Percentiles rank a stretch among this genome's conserved stretches.
Evolutionary conservation across 2,888 invertebrate genomes (phyloP).

Genomic region (Schizotus pectinicornis): DNA sequence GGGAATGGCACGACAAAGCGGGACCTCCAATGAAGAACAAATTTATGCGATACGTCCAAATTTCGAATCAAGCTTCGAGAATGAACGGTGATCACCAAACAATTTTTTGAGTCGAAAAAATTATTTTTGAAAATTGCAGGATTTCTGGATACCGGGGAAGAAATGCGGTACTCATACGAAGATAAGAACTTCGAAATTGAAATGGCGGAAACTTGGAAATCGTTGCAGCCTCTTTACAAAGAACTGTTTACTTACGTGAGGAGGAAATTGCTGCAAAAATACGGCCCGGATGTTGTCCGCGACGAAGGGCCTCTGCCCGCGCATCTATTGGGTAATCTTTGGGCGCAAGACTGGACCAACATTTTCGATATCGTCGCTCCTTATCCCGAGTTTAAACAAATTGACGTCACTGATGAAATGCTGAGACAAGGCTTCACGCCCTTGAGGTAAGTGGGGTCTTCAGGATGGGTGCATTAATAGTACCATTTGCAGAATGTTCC

Average conservation of each 20-base stretch:
- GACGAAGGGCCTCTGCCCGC: constrained; percentile 82
- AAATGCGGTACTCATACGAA: constrained; percentile 79
- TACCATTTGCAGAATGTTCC: constrained; percentile 71
- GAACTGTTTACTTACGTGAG: constrained; percentile 85
- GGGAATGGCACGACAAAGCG: constrained; percentile 78
- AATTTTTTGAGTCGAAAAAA: constrained; percentile 2
- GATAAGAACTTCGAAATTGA: constrained; percentile 69
- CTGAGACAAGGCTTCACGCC: constrained; percentile 76
- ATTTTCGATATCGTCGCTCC: constrained; percentile 78
- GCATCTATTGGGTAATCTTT: constrained; percentile 84
- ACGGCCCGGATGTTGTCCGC: constrained; percentile 59
- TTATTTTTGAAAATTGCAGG: constrained; percentile 59
- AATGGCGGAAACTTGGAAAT: constrained; percentile 66
- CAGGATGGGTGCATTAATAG: constrained; percentile 6
- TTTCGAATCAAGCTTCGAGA: constrained; percentile 80
- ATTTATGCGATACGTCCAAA: constrained; percentile 78
- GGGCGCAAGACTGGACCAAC: constrained; percentile 84
- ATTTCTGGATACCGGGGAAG: constrained; percentile 79
- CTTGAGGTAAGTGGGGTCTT: constrained; percentile 61
- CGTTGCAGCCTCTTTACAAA: constrained; percentile 77
- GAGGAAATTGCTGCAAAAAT: constrained; percentile 63
- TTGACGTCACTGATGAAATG: constrained; percentile 82
- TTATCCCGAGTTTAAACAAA: constrained; percentile 70
- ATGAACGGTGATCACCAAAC: constrained; percentile 66
- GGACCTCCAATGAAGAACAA: constrained; percentile 77